These are phyloP conservation scores for Busarellus nigricollis DNA, from an alignment of 2,797 vertebrate species.

Conservation along the genomic window DNA sequence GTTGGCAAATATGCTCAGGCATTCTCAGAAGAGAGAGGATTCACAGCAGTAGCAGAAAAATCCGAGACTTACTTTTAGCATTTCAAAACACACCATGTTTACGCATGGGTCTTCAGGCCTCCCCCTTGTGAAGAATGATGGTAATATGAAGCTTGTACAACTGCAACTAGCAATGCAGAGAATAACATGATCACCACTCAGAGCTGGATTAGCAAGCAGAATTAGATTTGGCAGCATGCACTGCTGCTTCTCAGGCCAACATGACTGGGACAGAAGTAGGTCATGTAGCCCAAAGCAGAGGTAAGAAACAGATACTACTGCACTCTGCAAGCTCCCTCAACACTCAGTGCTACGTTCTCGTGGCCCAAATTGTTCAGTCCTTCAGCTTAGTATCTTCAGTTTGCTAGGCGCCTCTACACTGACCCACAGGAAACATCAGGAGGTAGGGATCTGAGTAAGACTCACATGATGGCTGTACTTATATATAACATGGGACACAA, in stretches of 20 bases:
- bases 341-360: background rate
- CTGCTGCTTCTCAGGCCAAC: background rate
- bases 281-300: background rate
- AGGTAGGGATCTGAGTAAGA: background rate
- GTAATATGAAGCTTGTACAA: background rate
- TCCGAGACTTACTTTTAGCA: background rate
- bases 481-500: accelerated
- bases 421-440: background rate
- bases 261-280: background rate
- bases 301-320: background rate
- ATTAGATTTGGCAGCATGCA: background rate
- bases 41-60: background rate
- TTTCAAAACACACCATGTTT: background rate
- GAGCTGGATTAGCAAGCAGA: background rate
- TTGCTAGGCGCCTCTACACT: background rate
- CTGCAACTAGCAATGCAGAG: background rate
- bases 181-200: background rate
- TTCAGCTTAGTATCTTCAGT: background rate
- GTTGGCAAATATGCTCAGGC: background rate
- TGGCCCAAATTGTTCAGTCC: background rate
- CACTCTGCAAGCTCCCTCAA: background rate
- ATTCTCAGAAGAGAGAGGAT: background rate
- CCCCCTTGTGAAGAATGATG: background rate
- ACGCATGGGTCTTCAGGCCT: background rate
- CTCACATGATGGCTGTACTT: background rate